Conservation (phyloP, 2,888 invertebrate genomes). For the Lucinisca nassula region DNA sequence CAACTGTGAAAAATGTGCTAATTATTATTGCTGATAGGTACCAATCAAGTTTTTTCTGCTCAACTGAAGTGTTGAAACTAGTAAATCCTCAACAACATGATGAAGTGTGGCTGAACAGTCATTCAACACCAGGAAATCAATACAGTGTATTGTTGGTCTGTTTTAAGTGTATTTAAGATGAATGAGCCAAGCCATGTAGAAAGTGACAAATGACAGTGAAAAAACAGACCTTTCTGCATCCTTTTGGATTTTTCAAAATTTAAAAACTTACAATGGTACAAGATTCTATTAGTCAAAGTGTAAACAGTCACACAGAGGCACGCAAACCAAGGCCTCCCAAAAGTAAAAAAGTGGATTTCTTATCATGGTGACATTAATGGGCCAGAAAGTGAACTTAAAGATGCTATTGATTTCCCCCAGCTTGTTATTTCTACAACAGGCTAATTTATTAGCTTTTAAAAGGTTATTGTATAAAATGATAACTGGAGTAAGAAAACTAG, state of each 20-base stretch:
- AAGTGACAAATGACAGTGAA: too few relatives aligned
- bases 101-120: conserved; percentile 1
- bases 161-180: conserved; percentile 8
- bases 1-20: too few relatives aligned
- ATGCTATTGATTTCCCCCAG: background rate
- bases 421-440: background rate
- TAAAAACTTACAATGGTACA: too few relatives aligned
- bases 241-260: too few relatives aligned
- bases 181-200: background rate
- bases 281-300: too few relatives aligned
- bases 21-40: background rate
- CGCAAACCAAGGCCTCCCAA: too few relatives aligned
- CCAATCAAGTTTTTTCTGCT: background rate
- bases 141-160: background rate
- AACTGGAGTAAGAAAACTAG: background rate
- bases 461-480: conserved; percentile 9
- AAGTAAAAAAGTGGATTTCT: too few relatives aligned
- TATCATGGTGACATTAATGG: too few relatives aligned
- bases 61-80: background rate
- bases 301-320: too few relatives aligned
- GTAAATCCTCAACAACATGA: background rate
- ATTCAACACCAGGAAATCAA: conserved; percentile 13
- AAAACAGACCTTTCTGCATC: too few relatives aligned
- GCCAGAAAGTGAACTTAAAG: too few relatives aligned
- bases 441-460: conserved; percentile 7